Evolutionary conservation across 2,797 vertebrate species (phyloP).

Genomic region (Mormyrus proboscirostris): DNA sequence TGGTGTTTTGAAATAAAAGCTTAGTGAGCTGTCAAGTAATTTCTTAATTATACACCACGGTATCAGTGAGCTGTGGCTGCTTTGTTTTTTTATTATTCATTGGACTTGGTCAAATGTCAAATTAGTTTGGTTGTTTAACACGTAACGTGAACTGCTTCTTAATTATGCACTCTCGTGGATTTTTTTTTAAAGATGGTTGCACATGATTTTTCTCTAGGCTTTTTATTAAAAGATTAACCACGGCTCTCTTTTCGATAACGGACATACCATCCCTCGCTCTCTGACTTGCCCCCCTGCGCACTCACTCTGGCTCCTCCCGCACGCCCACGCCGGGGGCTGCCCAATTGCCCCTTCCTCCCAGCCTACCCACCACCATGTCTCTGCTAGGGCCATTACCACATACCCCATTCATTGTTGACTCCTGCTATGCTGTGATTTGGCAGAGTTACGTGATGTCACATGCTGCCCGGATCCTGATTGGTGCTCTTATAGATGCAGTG

Average conservation of each 20-base stretch:
- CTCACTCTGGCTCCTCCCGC: background rate
- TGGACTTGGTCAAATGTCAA: constrained; percentile 8
- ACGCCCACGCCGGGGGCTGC: background rate
- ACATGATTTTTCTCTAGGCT: background rate
- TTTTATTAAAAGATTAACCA: background rate
- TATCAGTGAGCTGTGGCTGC: background rate
- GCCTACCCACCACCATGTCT: background rate
- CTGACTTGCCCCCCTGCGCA: background rate
- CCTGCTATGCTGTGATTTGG: background rate
- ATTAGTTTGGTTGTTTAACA: background rate
- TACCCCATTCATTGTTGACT: background rate
- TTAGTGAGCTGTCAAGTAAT: constrained; percentile 5
- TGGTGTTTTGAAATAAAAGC: background rate
- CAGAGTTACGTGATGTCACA: background rate
- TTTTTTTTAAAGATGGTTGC: background rate
- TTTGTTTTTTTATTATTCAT: background rate
- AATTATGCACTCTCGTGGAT: background rate
- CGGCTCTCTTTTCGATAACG: background rate
- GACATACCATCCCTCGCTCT: background rate
- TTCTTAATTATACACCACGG: background rate
- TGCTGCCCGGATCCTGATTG: background rate
- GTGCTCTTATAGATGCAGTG: background rate
- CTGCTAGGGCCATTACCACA: background rate
- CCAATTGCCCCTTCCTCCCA: background rate
- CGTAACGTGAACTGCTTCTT: background rate